phyloP scores from a whole-genome alignment of 2,797 vertebrate genomes.

The Erithacus rubecula region DNA sequence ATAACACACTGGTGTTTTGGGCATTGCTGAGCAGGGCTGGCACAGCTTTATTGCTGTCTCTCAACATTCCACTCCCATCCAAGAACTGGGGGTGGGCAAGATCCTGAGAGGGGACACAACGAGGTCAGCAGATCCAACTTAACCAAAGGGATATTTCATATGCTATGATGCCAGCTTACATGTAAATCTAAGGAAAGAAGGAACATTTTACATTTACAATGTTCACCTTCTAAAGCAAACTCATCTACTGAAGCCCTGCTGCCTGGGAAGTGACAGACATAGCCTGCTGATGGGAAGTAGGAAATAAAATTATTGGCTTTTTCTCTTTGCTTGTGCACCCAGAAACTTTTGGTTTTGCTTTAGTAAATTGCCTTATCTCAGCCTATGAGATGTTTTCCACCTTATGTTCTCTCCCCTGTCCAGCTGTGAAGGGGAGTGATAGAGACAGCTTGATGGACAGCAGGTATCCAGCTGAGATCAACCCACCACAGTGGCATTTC shows the following conservation, averaged over 20 bases:
- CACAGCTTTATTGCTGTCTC: background rate
- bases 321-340: background rate
- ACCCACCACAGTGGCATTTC: background rate
- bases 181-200: background rate
- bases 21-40: background rate
- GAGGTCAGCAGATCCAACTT: background rate
- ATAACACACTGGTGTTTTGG: too few relatives aligned
- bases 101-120: background rate
- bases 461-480: background rate
- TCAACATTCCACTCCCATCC: background rate
- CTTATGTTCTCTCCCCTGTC: background rate
- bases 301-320: background rate
- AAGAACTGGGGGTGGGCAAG: background rate
- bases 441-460: fast-evolving
- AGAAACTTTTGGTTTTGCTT: background rate
- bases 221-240: background rate
- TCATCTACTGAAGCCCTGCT: background rate
- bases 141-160: background rate
- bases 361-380: background rate
- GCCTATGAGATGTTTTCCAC: fast-evolving
- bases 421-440: background rate
- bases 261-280: background rate
- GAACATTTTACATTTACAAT: background rate
- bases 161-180: background rate
- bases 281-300: background rate